phyloP scores from a whole-genome alignment of 2,113 vertebrate species.

The Penelope pileata region DNA sequence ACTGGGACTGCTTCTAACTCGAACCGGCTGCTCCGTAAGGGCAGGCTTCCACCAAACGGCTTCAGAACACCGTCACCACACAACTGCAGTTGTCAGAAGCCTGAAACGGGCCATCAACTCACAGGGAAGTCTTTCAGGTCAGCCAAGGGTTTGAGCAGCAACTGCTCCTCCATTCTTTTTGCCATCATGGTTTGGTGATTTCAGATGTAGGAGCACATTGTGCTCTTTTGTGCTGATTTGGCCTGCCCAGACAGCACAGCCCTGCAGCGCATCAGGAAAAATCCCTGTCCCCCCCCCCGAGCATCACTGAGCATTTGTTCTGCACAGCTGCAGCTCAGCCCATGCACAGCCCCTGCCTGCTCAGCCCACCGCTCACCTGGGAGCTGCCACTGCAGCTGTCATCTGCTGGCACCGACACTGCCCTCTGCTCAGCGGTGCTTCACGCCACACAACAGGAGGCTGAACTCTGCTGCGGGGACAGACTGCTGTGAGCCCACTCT shows the following conservation, averaged over 20 bases:
- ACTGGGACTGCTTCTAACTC: neutral
- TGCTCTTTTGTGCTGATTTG: too few species aligned
- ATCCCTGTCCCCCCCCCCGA: neutral
- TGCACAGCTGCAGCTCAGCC: neutral
- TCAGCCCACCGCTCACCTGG: neutral
- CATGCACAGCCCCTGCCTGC: fast-evolving
- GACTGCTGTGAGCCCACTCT: neutral
- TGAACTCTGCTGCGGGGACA: neutral
- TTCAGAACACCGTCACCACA: neutral
- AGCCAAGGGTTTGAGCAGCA: neutral
- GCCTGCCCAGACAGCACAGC: neutral
- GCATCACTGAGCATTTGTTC: neutral
- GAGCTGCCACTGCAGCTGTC: neutral
- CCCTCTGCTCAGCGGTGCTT: neutral
- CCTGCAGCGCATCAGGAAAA: fast-evolving
- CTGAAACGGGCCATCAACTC: neutral
- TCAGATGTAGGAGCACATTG: fast-evolving
- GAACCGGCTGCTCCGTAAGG: neutral
- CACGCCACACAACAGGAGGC: fast-evolving
- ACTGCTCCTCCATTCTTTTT: neutral
- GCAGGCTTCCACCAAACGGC: neutral
- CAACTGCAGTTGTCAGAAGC: neutral
- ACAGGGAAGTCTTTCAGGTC: neutral
- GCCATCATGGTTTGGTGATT: neutral
- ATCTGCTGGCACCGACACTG: fast-evolving